Conservation (phyloP, 2,113 vertebrate species). For the Grallaria varia region DNA sequence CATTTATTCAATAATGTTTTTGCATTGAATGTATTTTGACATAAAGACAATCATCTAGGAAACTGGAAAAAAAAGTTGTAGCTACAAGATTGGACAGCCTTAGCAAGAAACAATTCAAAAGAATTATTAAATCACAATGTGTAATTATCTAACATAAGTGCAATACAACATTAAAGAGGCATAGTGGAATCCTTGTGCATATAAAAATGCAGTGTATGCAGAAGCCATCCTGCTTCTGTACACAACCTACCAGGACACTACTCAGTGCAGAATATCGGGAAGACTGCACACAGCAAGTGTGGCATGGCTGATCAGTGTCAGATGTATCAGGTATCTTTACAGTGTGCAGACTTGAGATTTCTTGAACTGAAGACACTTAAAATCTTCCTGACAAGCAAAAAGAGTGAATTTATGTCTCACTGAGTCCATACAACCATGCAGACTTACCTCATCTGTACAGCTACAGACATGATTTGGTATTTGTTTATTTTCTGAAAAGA, state of each 20-base stretch:
- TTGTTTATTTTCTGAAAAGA: not conserved
- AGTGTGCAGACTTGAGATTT: not conserved
- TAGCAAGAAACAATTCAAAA: not conserved
- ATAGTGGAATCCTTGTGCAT: not conserved
- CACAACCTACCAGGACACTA: not conserved
- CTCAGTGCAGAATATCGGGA: not conserved
- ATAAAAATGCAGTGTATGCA: not conserved
- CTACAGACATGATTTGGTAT: not conserved
- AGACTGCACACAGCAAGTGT: not conserved
- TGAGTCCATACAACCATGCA: not conserved
- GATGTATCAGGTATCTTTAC: not conserved
- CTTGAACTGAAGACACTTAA: not conserved
- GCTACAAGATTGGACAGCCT: not conserved
- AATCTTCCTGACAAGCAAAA: not conserved
- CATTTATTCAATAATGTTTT: not conserved
- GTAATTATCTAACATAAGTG: not conserved
- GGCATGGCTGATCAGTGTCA: not conserved
- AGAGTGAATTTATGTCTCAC: not conserved
- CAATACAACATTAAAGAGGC: not conserved
- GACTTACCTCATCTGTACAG: not conserved
- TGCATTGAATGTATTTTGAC: not conserved
- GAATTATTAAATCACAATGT: not conserved
- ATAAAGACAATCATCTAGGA: not conserved
- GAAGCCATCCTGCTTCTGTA: slow-evolving; percentile 13
- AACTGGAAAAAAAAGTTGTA: not conserved